Percentiles rank a stretch among this genome's conserved stretches.
These are phyloP conservation scores for Sakesphorus luctuosus DNA, from an alignment of 2,113 vertebrate genomes.

Conservation along the genomic window DNA sequence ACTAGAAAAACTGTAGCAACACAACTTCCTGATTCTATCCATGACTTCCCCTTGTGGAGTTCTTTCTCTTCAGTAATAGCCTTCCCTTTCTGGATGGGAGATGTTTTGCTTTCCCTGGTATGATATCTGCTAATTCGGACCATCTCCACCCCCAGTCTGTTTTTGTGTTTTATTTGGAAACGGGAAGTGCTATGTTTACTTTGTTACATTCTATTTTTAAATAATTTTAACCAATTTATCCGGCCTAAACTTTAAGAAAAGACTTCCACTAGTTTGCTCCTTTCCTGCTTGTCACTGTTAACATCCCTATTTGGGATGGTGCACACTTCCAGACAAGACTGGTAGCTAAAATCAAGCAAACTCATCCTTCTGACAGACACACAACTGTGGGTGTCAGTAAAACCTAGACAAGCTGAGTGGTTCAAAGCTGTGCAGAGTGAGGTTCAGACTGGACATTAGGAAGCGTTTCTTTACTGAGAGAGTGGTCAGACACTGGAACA, in stretches of 20 bases:
- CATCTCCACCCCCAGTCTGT: neutral
- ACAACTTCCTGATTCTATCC: neutral
- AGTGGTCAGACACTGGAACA: neutral
- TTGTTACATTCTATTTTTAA: neutral
- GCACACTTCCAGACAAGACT: neutral
- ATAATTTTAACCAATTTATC: neutral
- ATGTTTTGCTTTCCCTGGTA: neutral
- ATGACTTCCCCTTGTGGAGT: neutral
- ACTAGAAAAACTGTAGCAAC: neutral
- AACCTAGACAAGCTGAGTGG: neutral
- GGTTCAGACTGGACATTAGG: neutral
- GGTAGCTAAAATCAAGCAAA: neutral
- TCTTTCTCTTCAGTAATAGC: neutral
- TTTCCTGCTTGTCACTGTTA: neutral
- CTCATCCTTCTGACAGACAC: neutral
- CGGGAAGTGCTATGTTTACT: neutral
- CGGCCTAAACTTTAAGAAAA: neutral
- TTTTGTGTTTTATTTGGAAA: neutral
- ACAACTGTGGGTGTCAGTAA: neutral
- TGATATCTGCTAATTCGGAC: neutral
- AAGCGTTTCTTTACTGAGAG: neutral
- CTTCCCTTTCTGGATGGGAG: neutral
- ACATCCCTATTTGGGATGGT: neutral
- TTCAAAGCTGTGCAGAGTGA: neutral
- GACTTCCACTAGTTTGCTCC: neutral